Percentiles rank a stretch among this genome's conserved stretches.
Conservation (phyloP, 2,888 invertebrate species). For the Heliconius aoede region DNA sequence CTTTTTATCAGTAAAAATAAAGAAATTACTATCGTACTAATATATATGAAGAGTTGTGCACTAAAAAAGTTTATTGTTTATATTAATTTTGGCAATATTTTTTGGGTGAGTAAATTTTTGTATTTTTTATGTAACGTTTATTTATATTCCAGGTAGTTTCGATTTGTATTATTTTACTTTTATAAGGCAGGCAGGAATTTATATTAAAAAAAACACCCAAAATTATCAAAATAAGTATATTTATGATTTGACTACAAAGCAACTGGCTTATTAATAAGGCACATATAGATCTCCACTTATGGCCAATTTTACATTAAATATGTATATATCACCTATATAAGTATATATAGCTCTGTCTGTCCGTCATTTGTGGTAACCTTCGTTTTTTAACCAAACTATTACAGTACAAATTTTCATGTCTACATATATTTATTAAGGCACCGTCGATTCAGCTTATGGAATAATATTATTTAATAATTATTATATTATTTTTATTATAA, state of each 20-base stretch:
- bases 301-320: conserved; percentile 44
- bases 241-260: conserved; percentile 73
- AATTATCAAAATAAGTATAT: conserved; percentile 67
- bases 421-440: conserved; percentile 58
- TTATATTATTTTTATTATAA: conserved; percentile 28
- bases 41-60: background rate
- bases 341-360: background rate
- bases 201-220: conserved; percentile 47
- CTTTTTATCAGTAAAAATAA: background rate
- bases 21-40: background rate
- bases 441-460: conserved; percentile 76
- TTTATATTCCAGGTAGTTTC: too few species aligned
- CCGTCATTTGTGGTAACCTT: conserved; percentile 38
- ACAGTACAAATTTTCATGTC: conserved; percentile 27
- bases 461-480: conserved; percentile 23
- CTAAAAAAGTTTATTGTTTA: background rate
- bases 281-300: conserved; percentile 56
- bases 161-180: too few species aligned
- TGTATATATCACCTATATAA: background rate
- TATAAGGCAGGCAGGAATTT: background rate
- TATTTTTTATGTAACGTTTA: too few species aligned
- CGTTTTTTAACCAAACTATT: background rate
- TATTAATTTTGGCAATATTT: background rate
- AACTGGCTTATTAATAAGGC: conserved; percentile 71
- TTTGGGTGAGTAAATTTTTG: background rate